A percentile compares a stretch with the other conserved stretches of the same genome.
phyloP scores from a whole-genome alignment of 2,113 vertebrate genomes.

The Falcunculus frontatus region DNA sequence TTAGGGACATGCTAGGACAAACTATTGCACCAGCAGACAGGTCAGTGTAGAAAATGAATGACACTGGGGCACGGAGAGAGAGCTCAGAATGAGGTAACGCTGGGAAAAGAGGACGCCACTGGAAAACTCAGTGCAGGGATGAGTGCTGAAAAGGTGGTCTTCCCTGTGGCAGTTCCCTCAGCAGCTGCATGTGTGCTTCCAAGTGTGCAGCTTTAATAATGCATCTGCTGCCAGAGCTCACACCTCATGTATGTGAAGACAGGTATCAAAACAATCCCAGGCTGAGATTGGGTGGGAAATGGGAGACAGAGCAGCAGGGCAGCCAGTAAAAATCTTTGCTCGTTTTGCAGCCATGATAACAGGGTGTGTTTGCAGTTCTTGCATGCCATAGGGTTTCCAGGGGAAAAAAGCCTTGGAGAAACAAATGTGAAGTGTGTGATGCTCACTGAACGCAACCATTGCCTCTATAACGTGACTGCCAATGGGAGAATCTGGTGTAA shows the following conservation, averaged over 20 bases:
- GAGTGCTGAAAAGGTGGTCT: not conserved
- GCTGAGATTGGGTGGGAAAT: not conserved
- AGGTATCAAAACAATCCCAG: not conserved
- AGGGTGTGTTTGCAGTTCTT: not conserved
- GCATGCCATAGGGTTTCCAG: not conserved
- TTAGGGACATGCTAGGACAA: not conserved
- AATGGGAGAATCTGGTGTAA: not conserved
- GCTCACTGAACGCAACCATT: not conserved
- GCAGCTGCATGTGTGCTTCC: slow-evolving; percentile 23
- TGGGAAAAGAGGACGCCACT: not conserved
- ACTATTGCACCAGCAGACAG: not conserved
- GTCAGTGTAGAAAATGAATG: not conserved
- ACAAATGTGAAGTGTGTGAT: not conserved
- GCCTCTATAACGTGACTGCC: not conserved
- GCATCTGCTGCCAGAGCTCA: not conserved
- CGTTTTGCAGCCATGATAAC: not conserved
- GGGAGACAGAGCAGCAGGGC: not conserved
- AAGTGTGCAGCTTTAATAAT: slow-evolving; percentile 39
- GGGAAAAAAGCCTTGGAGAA: not conserved
- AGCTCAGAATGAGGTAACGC: not conserved
- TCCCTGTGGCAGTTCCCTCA: not conserved
- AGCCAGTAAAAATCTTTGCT: slow-evolving; percentile 1
- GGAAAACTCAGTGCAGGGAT: not conserved
- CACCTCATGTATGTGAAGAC: slow-evolving; percentile 9
- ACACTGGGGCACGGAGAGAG: not conserved